These are phyloP conservation scores for Schizaphis graminum DNA, from an alignment of 2,888 invertebrate species.

Conservation along the genomic window DNA sequence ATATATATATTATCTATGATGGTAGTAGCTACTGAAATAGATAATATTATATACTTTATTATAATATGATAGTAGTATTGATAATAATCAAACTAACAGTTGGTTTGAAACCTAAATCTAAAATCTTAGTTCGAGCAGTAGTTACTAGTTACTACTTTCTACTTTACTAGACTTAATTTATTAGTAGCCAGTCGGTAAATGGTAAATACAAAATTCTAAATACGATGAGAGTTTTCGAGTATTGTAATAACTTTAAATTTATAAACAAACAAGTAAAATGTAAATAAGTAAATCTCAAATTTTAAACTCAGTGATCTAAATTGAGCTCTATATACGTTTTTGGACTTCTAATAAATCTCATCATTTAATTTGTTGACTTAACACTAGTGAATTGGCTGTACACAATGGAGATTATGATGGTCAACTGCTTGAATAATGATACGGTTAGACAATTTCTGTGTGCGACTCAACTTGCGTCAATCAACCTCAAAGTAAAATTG, in stretches of 20 bases:
- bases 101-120: no score
- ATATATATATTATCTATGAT: no score
- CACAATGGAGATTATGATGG: not conserved
- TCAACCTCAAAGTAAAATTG: slow-evolving; percentile 17
- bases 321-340: not conserved
- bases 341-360: not conserved
- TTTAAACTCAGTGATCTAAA: not conserved
- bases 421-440: slow-evolving; percentile 14
- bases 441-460: slow-evolving; percentile 49
- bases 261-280: not conserved
- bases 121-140: no score
- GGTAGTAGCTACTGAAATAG: not conserved
- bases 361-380: not conserved
- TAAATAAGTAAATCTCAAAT: no score
- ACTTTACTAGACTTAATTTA: no score
- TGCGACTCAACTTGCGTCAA: not conserved
- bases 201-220: not conserved
- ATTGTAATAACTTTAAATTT: not conserved
- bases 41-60: no score
- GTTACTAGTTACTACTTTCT: no score
- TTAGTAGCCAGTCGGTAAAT: no score
- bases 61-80: not conserved
- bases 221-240: not conserved
- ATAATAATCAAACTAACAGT: not conserved
- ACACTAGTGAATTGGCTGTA: not conserved